Evolutionary conservation across 1,140 invertebrate species (phyloP), one percentile per base, ranked within the genome.

Genomic region (Myzus persicae): DNA sequence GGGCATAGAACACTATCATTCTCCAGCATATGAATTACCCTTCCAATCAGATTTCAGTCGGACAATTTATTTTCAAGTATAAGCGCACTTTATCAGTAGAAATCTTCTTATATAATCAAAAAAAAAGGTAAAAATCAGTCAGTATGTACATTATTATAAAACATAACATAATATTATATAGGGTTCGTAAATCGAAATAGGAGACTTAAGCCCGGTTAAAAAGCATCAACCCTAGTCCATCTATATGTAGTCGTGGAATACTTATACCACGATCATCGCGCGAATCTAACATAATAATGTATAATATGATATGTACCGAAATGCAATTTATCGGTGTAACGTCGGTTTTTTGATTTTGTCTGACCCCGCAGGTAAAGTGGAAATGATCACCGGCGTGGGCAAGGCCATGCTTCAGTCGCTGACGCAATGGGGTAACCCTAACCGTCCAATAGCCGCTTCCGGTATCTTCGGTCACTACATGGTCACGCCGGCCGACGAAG

Each of bases 311-410:
- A 8, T 54, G 51, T 26, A 67, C 11, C 31, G 11, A 67, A 31
- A 67, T 67, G 59, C 3, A 18, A 67, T 67, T 18, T 6, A n/a
- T n/a, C 31, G 31, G 59, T n/a, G 4, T 67, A 67, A n/a, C 31
- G 59, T 67, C n/a, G 14, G 11, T 31, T 18, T 59, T 67, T 67
- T 67, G 9, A 31, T 48, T n/a, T 26, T n/a, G 11, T 89, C 14
- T 24, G 36, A 94, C 94, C 94, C 94, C 94, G 5, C 94, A 96
- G 96, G 96, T 20, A 97, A 97, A 96, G 97, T 98, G 20, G 97
- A 98, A 95, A 97, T 97, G 95, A 97, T 98, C 93, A 97, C 97
- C 7, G 97, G 97, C 46, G 97, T 97, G 9, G 97, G 97, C 6
- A 96, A 96, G 94, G 96, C 97, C 31, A 96, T 96, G 95, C 95